Percentiles rank a stretch among this genome's conserved stretches.
phyloP scores from a whole-genome alignment of 1,140 invertebrate genomes.

The Araneus ventricosus region DNA sequence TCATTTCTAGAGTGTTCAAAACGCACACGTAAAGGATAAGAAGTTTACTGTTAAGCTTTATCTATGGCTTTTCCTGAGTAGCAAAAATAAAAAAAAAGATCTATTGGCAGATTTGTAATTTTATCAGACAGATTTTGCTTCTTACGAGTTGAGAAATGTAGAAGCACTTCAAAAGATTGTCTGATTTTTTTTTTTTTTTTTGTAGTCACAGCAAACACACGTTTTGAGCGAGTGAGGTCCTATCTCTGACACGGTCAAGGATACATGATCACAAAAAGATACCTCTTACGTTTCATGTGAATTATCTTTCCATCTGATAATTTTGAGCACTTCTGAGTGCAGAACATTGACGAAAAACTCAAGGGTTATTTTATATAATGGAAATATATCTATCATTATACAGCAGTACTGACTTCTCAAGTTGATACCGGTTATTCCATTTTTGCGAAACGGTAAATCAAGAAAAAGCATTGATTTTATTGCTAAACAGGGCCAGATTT shows the following conservation, averaged over 20 bases:
- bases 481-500: no score
- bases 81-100: background rate
- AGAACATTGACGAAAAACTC: conserved; percentile 20
- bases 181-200: background rate
- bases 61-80: background rate
- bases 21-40: no score
- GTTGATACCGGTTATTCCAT: no score
- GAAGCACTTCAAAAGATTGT: conserved; percentile 54
- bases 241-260: conserved; percentile 55
- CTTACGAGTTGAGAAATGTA: background rate
- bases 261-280: conserved; percentile 32
- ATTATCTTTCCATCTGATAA: conserved; percentile 55
- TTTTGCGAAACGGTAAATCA: no score
- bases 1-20: no score
- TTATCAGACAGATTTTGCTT: background rate
- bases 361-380: background rate
- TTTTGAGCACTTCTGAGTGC: conserved; percentile 23
- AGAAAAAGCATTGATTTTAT: no score
- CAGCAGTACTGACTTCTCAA: no score
- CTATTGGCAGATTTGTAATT: background rate
- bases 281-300: background rate
- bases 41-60: no score
- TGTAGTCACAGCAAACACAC: conserved; percentile 11
- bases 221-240: conserved; percentile 21
- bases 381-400: background rate